Evolutionary conservation across 2,888 invertebrate genomes (phyloP), one percentile per base, ranked within the genome.

Genomic region (Cataglyphis rosenhaueri): DNA sequence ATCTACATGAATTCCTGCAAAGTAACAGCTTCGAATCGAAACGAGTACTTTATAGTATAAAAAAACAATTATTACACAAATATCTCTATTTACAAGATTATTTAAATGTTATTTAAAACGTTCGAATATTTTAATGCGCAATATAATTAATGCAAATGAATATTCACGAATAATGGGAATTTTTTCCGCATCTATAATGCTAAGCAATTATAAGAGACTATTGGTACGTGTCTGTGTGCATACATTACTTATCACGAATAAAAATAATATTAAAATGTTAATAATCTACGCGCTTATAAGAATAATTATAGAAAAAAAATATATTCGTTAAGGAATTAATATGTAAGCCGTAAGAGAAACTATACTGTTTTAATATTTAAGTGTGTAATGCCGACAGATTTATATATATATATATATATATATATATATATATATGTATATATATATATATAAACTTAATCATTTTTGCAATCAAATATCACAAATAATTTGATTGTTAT

Each of bases 1-100:
- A 64, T 64, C 55, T 65, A 55, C 44, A 66, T 66, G 21, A 41
- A 59, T 79, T 79, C 35, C 21, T 44, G 21, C 4, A 44, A 73
- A 71, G 59, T 71, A 79, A 79, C 71, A 41, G 78, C 59, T n/a
- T 79, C 35, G 73, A 79, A 71, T 78, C 71, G 32, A 48, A 18
- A 12, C 59, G 48, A 38, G 4, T 79, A 78, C 59, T 21, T 78
- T 21, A 21, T 21, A 21, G 4, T 73, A 41, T 61, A 35, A 21
- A 71, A 79, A 44, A 44, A 6, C 15, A 55, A 78, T 62, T 59
- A 66, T 52, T 35, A 25, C 18, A 52, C 12, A 48, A 78, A 18
- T 44, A 44, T 55, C 18, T 18, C 21, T 44, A 44, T 52, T 52
- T 52, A 8, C 48, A n/a, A 52, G 32, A 71, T 38, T 70, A 78